Evolutionary conservation across 2,888 invertebrate genomes (phyloP), one percentile per base, ranked within the genome.

Genomic region (Aphodius granarius): DNA sequence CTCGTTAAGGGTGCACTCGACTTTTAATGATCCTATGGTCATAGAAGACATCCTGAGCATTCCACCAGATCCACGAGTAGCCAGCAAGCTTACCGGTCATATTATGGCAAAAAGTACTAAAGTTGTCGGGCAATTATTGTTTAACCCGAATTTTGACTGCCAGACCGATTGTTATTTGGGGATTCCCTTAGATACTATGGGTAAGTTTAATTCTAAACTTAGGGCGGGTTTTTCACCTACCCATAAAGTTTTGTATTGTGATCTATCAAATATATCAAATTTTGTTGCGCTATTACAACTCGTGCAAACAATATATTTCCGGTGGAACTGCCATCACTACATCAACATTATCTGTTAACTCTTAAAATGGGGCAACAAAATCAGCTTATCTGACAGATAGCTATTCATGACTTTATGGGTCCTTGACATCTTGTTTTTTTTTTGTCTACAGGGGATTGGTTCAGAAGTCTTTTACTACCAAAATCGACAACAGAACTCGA

Each of bases 21-120:
- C 93, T 4, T 97, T 96, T 88, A 88, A 92, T 80, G 91, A 93
- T 82, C 90, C 92, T 72, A 95, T 98, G 94, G 91, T 92, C 79
- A 92, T 97, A 68, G 90, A 91, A 74, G 87, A 90, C 78, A 90
- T 95, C 65, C 86, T 91, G 79, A 91, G 92, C 79, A 87, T 92
- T 76, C 91, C 91, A 6, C 88, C 90, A 21, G 92, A 93, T 86
- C 85, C 89, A n/a, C 89, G 92, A 63, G 89, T 94, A 43, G 89
- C 88, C 78, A 90, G 89, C 81, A 82, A 87, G 80, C 88, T 87
- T 84, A 88, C 83, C 17, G 80, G 85, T n/a, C 87, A 88, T 79
- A 89, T 91, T 80, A 84, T 87, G 71, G 88, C 90, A 3, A 87
- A 89, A 63, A 86, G 89, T 0, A 85, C 89, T 20, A 89, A 89